Percentiles rank a stretch among this genome's conserved stretches.
phyloP scores from a whole-genome alignment of 2,113 vertebrate genomes.

The Heteronetta atricapilla region DNA sequence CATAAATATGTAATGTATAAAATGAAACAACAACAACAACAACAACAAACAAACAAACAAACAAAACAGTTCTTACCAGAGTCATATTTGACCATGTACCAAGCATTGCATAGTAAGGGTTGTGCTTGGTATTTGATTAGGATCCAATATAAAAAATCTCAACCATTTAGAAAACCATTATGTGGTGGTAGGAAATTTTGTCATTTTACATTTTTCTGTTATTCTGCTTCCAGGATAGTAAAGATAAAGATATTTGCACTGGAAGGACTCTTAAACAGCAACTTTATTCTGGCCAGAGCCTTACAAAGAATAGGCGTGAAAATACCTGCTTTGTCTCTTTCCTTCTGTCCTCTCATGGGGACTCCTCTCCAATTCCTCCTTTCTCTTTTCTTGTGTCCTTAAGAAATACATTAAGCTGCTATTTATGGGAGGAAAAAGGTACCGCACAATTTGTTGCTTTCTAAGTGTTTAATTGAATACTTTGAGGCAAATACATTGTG shows the following conservation, averaged over 20 bases:
- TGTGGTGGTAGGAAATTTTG: background rate
- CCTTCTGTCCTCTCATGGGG: background rate
- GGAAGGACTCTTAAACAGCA: background rate
- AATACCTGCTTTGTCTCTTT: background rate
- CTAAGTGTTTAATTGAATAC: background rate
- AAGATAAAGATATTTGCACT: background rate
- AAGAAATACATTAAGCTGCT: constrained; percentile 8
- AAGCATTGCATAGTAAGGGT: background rate
- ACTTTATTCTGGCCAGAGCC: background rate
- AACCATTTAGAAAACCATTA: background rate
- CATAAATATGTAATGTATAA: background rate
- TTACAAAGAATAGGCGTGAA: background rate
- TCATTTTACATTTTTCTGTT: background rate
- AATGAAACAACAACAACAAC: no score
- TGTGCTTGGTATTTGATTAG: background rate
- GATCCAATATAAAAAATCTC: background rate
- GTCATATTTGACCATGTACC: background rate
- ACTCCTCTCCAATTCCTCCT: background rate
- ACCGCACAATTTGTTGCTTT: background rate
- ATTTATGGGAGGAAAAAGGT: background rate
- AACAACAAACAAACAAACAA: no score
- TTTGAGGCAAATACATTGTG: background rate
- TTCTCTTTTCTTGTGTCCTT: background rate
- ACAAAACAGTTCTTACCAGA: background rate
- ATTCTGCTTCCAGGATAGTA: background rate